Evolutionary conservation across 2,888 invertebrate species (phyloP), one percentile per base, ranked within the genome.

Genomic region (Leptopilina syphax): DNA sequence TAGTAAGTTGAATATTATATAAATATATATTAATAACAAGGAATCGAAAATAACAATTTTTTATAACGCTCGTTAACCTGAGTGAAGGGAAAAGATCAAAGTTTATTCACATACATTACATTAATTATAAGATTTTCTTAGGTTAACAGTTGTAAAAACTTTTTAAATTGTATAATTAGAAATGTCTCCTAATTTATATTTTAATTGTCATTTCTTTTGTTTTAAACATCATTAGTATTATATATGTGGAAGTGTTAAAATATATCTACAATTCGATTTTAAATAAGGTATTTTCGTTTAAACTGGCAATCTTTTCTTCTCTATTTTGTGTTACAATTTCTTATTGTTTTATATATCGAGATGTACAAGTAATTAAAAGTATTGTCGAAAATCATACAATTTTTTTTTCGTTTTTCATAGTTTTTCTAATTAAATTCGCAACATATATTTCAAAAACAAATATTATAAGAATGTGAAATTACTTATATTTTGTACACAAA

Each of bases 401-500:
- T 34, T 34, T 34, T 34, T 34, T 34, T 34, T 34, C 3, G 34
- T 34, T 34, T 34, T 34, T 34, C 34, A 34, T 57, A 2, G 9
- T 76, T 77, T 76, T 54, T 76, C 47, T 13, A 76, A 63, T 41
- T 34, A n/a, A 54, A 9, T 18, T 18, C 77, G 76, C 80, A 83
- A 82, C 80, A 68, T 50, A 77, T 85, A 85, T 83, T 83, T 85
- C 86, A 87, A 86, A 87, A 87, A 88, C 85, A 85, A 86, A 85
- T 84, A 87, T 86, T 85, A 87, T 83, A 86, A 85, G 83, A 83
- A 84, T 83, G 82, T 57, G 81, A 79, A 79, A 78, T 57, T 47
- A 70, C 44, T 81, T 80, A 80, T 82, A 70, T 54, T 87, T 87
- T 89, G 86, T 88, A 90, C 87, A 88, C 78, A 85, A 86, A 79